phyloP scores from a whole-genome alignment of 1,140 invertebrate species.

The Calycopis cecrops region DNA sequence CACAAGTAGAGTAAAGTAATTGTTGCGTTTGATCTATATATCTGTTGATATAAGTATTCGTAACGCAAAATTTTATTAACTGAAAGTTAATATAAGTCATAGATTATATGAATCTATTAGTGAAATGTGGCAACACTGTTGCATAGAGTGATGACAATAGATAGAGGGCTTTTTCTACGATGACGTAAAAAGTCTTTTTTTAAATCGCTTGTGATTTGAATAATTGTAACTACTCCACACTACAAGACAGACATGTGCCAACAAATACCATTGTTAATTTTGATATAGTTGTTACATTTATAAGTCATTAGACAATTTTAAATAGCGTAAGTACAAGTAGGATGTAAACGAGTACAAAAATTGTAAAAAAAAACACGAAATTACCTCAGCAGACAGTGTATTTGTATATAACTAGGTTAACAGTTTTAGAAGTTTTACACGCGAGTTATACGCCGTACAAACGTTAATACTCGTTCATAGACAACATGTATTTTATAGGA shows the following conservation, averaged over 20 bases:
- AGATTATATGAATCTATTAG: too few species aligned
- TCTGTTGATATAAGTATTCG: slow-evolving; percentile 53
- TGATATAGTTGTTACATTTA: slow-evolving; percentile 69
- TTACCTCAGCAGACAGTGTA: slow-evolving; percentile 67
- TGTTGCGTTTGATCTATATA: slow-evolving; percentile 63
- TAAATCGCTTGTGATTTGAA: slow-evolving; percentile 28
- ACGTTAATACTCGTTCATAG: slow-evolving; percentile 19
- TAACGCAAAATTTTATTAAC: slow-evolving; percentile 34
- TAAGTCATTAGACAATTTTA: slow-evolving; percentile 51
- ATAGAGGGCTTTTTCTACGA: too few species aligned
- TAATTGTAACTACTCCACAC: slow-evolving; percentile 33
- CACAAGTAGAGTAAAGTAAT: background rate
- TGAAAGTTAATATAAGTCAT: too few species aligned
- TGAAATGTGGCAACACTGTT: too few species aligned
- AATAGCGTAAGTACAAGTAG: slow-evolving; percentile 44
- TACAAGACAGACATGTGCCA: slow-evolving; percentile 58
- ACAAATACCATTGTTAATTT: slow-evolving; percentile 61
- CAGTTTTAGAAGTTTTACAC: slow-evolving; percentile 41
- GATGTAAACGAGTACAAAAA: slow-evolving; percentile 55
- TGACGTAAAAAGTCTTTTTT: too few species aligned
- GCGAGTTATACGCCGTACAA: slow-evolving; percentile 24
- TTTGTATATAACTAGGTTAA: slow-evolving; percentile 50
- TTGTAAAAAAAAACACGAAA: slow-evolving; percentile 29
- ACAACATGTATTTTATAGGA: slow-evolving; percentile 41
- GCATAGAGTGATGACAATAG: too few species aligned